Percentiles rank a stretch among this genome's conserved stretches.
Evolutionary conservation across 1,140 invertebrate species (phyloP).

Genomic region (Atta texana): DNA sequence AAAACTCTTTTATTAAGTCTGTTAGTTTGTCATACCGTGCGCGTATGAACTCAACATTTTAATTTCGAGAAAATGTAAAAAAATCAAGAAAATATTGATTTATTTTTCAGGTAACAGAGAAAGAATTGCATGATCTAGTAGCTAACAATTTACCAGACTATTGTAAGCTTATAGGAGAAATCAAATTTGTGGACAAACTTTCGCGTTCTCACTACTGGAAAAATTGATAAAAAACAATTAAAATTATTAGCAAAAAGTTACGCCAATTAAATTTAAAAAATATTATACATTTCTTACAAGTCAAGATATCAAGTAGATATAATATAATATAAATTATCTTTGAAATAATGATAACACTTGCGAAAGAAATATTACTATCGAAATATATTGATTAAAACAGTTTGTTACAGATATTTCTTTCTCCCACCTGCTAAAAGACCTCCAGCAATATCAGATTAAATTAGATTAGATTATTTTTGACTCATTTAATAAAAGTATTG

Average conservation of each 20-base stretch:
- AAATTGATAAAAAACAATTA: conserved; percentile 87
- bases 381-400: not conserved
- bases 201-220: conserved; percentile 87
- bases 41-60: not conserved
- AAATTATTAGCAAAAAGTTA: conserved; percentile 77
- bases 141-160: conserved; percentile 78
- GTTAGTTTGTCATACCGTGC: not conserved
- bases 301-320: not conserved
- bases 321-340: not conserved
- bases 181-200: conserved; percentile 87
- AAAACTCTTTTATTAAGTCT: not conserved
- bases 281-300: not conserved
- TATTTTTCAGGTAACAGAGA: conserved; percentile 74
- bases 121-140: conserved; percentile 74
- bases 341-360: not conserved
- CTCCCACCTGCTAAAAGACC: not conserved
- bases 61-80: not conserved
- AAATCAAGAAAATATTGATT: not conserved
- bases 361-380: not conserved
- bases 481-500: too few relatives aligned
- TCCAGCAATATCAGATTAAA: not conserved
- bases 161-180: conserved; percentile 86
- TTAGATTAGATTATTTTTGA: not conserved
- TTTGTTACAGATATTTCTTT: not conserved
- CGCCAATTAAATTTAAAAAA: not conserved